These are phyloP conservation scores for Mormyrops attenuatus DNA, from an alignment of 2,797 vertebrate genomes.

Conservation along the genomic window DNA sequence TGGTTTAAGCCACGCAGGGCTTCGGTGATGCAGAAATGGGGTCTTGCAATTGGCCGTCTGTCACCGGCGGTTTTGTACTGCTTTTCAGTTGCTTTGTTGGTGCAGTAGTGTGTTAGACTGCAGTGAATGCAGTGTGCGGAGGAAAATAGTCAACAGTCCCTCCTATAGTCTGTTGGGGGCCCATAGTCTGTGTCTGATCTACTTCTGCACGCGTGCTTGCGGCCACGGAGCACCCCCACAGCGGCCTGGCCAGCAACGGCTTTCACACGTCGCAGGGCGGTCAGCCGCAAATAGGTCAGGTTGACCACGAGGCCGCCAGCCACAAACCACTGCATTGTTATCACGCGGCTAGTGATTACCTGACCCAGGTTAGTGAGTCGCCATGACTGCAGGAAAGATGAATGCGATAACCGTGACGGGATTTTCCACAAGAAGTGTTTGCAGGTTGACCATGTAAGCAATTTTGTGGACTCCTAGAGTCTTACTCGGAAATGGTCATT, in stretches of 20 bases:
- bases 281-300: neutral
- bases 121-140: neutral
- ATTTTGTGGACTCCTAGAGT: neutral
- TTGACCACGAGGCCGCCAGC: neutral
- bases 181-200: neutral
- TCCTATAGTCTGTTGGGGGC: neutral
- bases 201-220: neutral
- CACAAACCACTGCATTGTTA: neutral
- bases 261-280: neutral
- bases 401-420: slow-evolving; percentile 28
- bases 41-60: neutral
- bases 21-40: neutral
- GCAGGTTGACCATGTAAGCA: neutral
- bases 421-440: slow-evolving; percentile 28
- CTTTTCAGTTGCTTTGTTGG: neutral
- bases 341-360: neutral
- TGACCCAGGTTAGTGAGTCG: slow-evolving; percentile 15
- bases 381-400: slow-evolving; percentile 23
- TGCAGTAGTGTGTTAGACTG: neutral
- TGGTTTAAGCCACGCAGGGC: neutral
- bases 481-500: slow-evolving; percentile 13
- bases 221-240: neutral
- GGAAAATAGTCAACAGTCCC: neutral
- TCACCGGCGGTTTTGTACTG: neutral
- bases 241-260: neutral